Base-by-base conservation (phyloP, 2,113 vertebrate species). In the Erinaceus europaeus region DNA sequence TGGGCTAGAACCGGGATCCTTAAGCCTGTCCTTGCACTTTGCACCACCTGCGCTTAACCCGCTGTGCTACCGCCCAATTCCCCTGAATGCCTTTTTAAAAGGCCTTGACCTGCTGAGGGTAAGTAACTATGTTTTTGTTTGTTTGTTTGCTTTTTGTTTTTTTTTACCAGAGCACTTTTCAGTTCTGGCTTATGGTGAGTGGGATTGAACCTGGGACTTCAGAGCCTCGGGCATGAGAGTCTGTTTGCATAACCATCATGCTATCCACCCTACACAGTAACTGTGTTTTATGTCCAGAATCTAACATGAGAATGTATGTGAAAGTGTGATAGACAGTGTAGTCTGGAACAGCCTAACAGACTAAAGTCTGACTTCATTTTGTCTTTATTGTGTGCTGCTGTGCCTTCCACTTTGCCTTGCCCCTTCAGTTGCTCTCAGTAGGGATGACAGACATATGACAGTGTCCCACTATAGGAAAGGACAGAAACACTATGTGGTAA, bases 41-140 rank as follows among this genome's bases (percentile, higher is more conserved):
- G n/a, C n/a, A n/a, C n/a, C n/a, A n/a, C n/a, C n/a, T n/a, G n/a
- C n/a, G n/a, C n/a, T n/a, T n/a, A n/a, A n/a, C n/a, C n/a, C n/a
- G n/a, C n/a, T n/a, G n/a, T n/a, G n/a, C n/a, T n/a, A n/a, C n/a
- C n/a, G n/a, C n/a, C n/a, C n/a, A n/a, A n/a, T n/a, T n/a, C n/a
- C n/a, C n/a, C 62, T 94, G 72, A 96, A 90, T 77, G 94, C 64
- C 91, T 95, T 94, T 53, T 32, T 0, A 92, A 95, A 82, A 82
- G 90, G 11, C 25, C 76, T 93, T 61, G 81, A 71, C 48, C 84
- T 92, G 77, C 84, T 91, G 93, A 94, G 89, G 80, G 53, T 44
- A 92, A 95, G 83, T 94, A 86, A 94, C 67, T 52, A 32, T 46
- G 81, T n/a, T n/a, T n/a, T n/a, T n/a, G n/a, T n/a, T n/a, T n/a